These are phyloP conservation scores for Labeo calbasu DNA, from an alignment of 2,797 vertebrate genomes.

Conservation along the genomic window DNA sequence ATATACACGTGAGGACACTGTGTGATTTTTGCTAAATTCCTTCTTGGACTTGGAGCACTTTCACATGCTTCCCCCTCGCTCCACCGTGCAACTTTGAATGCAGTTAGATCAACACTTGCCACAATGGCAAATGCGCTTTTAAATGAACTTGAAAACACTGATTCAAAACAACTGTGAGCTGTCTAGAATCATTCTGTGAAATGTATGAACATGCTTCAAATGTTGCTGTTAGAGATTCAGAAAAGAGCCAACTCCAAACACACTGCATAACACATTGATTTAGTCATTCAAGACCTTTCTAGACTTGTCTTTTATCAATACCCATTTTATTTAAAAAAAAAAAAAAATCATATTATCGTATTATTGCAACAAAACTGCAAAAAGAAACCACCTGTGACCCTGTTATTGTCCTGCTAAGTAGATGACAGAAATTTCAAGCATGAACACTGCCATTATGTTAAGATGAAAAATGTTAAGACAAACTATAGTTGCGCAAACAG, in stretches of 20 bases:
- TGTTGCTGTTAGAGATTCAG: neutral
- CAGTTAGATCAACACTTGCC: neutral
- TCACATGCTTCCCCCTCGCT: neutral
- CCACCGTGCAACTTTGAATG: neutral
- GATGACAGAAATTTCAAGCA: neutral
- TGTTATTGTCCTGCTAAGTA: neutral
- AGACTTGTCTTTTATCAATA: neutral
- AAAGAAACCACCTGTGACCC: neutral
- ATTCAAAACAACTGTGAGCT: neutral
- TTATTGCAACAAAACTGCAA: neutral
- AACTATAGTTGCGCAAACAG: neutral
- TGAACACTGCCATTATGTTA: neutral
- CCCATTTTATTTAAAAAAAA: neutral
- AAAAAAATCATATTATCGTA: neutral
- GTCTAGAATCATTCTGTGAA: neutral
- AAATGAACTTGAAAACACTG: neutral
- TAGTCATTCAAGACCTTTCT: neutral
- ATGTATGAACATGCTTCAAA: neutral
- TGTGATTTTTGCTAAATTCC: neutral
- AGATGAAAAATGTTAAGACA: neutral
- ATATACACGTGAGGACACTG: neutral
- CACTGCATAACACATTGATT: neutral
- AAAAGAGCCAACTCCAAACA: neutral
- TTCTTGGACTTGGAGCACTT: neutral
- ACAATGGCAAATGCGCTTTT: neutral